Percentiles rank a stretch among this genome's conserved stretches.
Conservation (phyloP, 1,140 invertebrate species). For the Solen grandis region DNA sequence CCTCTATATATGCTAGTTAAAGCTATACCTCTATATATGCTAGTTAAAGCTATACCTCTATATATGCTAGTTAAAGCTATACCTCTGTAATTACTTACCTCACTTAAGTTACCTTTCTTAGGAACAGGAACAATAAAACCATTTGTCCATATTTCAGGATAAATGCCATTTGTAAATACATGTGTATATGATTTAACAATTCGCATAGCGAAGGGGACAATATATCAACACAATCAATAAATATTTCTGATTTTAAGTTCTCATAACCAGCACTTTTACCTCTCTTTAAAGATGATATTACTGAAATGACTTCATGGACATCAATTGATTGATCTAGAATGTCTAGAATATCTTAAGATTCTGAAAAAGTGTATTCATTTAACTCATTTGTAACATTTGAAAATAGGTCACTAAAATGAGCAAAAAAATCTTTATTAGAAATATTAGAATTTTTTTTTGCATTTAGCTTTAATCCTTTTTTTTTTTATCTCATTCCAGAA, state of each 20-base stretch:
- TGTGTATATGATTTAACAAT: slow-evolving; percentile 31
- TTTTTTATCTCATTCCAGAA: no score
- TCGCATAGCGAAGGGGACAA: slow-evolving; percentile 16
- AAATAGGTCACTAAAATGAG: no score
- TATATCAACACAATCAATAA: no score
- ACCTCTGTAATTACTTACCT: slow-evolving; percentile 36
- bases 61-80: slow-evolving; percentile 35
- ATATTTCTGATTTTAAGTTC: slow-evolving; percentile 5
- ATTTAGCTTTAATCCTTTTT: no score
- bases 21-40: slow-evolving; percentile 15
- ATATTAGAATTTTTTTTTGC: no score
- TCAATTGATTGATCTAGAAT: no score
- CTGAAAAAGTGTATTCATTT: no score
- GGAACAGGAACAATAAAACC: slow-evolving; percentile 40
- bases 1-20: slow-evolving; percentile 4
- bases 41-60: slow-evolving; percentile 10
- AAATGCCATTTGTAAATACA: slow-evolving; percentile 26
- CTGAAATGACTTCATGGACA: no score
- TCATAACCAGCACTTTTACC: no score
- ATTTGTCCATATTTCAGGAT: slow-evolving; percentile 30
- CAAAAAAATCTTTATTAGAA: no score
- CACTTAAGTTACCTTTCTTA: slow-evolving; percentile 30
- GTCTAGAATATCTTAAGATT: background rate
- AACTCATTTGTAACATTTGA: no score
- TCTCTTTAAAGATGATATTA: no score